phyloP scores from a whole-genome alignment of 1,140 invertebrate species.

The Cardiocondyla obscurior region DNA sequence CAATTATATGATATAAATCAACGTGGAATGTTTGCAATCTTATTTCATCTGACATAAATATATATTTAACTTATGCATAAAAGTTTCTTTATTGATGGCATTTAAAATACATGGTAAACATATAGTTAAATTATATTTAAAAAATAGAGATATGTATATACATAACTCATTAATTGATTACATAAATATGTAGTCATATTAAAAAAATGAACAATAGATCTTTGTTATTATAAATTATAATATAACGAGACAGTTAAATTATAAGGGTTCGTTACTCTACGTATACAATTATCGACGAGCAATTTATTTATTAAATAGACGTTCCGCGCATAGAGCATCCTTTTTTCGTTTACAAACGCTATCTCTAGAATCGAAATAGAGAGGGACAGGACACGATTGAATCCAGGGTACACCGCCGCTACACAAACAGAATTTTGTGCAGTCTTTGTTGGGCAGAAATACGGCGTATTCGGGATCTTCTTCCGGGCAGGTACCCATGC shows the following conservation, averaged over 20 bases:
- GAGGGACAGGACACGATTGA: too few relatives aligned
- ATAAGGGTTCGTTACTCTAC: not conserved
- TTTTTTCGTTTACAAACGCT: too few relatives aligned
- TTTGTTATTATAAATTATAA: not conserved
- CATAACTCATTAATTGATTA: not conserved
- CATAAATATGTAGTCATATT: not conserved
- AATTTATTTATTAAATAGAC: too few relatives aligned
- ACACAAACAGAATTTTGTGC: too few relatives aligned
- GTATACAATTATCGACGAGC: constrained; percentile 1
- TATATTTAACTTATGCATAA: not conserved
- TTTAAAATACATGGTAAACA: too few relatives aligned
- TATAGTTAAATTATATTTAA: too few relatives aligned
- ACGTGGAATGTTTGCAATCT: not conserved
- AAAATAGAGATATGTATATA: constrained; percentile 1
- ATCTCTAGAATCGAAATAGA: too few relatives aligned
- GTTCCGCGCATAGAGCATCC: too few relatives aligned
- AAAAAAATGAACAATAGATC: not conserved
- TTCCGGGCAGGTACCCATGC: too few relatives aligned
- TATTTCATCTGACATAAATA: constrained; percentile 6
- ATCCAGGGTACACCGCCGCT: too few relatives aligned
- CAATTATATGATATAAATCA: constrained; percentile 18
- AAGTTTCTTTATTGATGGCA: not conserved
- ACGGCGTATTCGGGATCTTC: too few relatives aligned
- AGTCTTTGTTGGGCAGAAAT: too few relatives aligned
- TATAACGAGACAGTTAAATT: not conserved